Conservation (phyloP, 1,140 invertebrate species). For the Sinella curviseta region DNA sequence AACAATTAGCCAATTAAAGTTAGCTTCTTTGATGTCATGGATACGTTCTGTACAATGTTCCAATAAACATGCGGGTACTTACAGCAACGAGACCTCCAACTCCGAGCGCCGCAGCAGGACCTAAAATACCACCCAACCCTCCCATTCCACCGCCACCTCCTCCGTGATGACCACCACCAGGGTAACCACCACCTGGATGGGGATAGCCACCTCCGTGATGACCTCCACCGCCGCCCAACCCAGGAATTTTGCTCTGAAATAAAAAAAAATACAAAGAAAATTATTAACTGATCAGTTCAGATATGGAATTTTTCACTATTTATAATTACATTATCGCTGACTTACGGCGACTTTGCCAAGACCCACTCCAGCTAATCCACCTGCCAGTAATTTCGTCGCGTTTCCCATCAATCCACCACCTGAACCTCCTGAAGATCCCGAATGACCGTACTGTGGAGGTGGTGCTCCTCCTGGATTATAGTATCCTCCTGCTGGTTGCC, state of each 20-base stretch:
- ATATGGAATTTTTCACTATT: too few species aligned
- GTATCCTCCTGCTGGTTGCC: slow-evolving; percentile 9
- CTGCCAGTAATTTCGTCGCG: slow-evolving; percentile 51
- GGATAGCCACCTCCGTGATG: slow-evolving; percentile 29
- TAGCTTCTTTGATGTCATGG: background rate
- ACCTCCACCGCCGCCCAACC: slow-evolving; percentile 31
- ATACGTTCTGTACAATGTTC: background rate
- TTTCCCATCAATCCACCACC: slow-evolving; percentile 49
- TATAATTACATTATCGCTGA: too few species aligned
- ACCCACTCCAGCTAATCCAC: slow-evolving; percentile 52
- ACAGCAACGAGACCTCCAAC: slow-evolving; percentile 48
- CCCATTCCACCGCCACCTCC: slow-evolving; percentile 46
- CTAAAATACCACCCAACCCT: slow-evolving; percentile 45
- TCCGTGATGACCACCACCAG: slow-evolving; percentile 32
- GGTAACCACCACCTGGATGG: slow-evolving; percentile 25
- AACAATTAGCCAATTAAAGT: slow-evolving; percentile 22
- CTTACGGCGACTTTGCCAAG: slow-evolving; percentile 46
- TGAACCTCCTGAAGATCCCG: slow-evolving; percentile 20
- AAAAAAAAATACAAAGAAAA: slow-evolving; percentile 1
- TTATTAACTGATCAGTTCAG: too few species aligned
- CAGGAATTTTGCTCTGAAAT: slow-evolving; percentile 45
- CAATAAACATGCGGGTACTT: slow-evolving; percentile 24
- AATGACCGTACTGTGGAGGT: background rate
- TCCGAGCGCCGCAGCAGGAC: slow-evolving; percentile 49
- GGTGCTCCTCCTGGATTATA: background rate